phyloP scores from a whole-genome alignment of 2,113 vertebrate genomes.

The Pterocles orientalis region DNA sequence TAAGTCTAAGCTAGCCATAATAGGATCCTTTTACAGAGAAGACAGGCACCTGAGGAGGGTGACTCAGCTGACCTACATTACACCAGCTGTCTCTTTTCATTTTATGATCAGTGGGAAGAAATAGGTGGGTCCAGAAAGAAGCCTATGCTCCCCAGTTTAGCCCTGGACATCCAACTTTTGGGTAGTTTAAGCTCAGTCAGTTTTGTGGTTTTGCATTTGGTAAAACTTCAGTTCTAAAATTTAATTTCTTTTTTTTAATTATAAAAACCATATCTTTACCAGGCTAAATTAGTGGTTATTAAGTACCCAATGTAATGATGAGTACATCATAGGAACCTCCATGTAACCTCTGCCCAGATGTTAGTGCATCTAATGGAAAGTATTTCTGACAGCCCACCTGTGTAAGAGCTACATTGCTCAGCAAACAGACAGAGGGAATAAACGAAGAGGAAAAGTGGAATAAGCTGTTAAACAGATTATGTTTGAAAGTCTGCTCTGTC shows the following conservation, averaged over 20 bases:
- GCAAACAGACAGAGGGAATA: slow-evolving; percentile 41
- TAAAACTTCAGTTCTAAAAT: background rate
- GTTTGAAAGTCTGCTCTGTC: slow-evolving; percentile 58
- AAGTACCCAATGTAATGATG: background rate
- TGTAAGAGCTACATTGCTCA: background rate
- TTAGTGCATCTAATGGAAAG: background rate
- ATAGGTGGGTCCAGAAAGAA: background rate
- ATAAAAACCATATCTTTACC: background rate
- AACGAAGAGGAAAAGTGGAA: slow-evolving; percentile 50
- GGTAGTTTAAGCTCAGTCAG: background rate
- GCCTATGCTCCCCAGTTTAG: background rate
- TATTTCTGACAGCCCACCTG: slow-evolving; percentile 20
- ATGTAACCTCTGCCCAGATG: background rate
- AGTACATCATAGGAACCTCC: background rate
- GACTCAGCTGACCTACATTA: slow-evolving; percentile 38
- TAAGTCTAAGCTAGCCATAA: slow-evolving; percentile 16
- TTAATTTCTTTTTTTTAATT: background rate
- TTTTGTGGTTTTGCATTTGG: background rate
- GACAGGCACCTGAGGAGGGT: slow-evolving; percentile 14
- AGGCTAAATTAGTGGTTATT: background rate
- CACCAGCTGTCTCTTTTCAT: background rate
- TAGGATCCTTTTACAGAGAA: slow-evolving; percentile 10
- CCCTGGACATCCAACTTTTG: background rate
- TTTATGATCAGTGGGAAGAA: background rate
- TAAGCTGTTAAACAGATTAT: slow-evolving; percentile 55